Evolutionary conservation across 2,888 invertebrate species (phyloP), one percentile per base, ranked within the genome.

Genomic region (Drosophila rellima): DNA sequence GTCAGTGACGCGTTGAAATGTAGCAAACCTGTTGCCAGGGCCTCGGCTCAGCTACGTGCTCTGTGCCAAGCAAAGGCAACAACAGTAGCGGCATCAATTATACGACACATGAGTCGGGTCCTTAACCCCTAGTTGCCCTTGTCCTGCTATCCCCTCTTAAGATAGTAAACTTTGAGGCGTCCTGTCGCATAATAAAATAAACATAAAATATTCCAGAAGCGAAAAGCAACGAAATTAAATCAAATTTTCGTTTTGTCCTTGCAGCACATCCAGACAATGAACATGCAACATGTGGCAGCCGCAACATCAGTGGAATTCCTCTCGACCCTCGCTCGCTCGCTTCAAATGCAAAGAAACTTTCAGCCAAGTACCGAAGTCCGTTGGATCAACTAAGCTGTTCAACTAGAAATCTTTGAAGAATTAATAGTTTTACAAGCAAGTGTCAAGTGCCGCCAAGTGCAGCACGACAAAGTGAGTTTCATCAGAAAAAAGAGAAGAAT

Each of bases 11-110:
- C 64, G 71, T 55, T 52, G 64, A 87, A 82, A 85, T 88, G 82
- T 86, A 86, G 55, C 88, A 78, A 88, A 84, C 83, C 88, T 84
- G 83, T 84, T 84, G 88, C 82, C 73, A 66, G 55, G 70, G 47
- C 48, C 61, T n/a, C 55, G 31, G 23, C 42, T 40, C n/a, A 26
- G 37, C 17, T 15, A 0, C 15, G 29, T 20, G 42, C 23, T 57
- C 60, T 47, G 70, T 60, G 73, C 52, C 10, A 35, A 37, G 15
- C 47, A 18, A 33, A 8, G 23, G 18, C 39, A 54, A 11, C 44
- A n/a, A 7, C 42, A 35, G 35, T 50, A 23, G 10, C 52, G 35
- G 40, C 71, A 59, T 63, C 78, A 68, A 74, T 74, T 71, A 74
- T 67, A 56, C 67, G 64, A 70, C 68, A 78, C 63, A 65, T 29